Base-by-base conservation (phyloP, 2,797 vertebrate species). In the Anguilla anguilla region DNA sequence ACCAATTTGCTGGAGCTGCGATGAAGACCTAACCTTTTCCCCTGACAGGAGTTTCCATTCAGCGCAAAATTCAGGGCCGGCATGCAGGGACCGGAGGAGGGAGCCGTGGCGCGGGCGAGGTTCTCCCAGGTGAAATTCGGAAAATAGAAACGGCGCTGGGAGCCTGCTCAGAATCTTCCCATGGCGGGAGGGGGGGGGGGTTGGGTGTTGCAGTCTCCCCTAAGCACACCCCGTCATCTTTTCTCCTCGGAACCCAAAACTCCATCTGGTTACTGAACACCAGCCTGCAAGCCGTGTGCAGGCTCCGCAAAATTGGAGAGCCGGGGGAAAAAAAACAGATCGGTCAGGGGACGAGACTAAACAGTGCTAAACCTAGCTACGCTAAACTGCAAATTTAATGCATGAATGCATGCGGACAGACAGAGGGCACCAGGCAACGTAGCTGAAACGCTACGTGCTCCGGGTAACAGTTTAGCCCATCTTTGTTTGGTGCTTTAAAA, bases 241-340 rank as follows among this genome's bases (percentile, higher is more conserved):
- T 61, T 83, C 61, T 84, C 35, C 59, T 57, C 46, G 19, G 61
- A 64, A 51, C 59, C 10, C 55, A 83, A 22, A 85, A n/a, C 87
- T 85, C 87, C 67, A 85, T 77, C 83, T 85, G 83, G 51, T 85
- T 59, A 55, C 53, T 43, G 6, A 88, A 35, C 35, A 82, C 31
- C 64, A 85, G 83, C n/a, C 53, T 88, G 43, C 31, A 77, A 88
- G 77, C 69, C 43, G 87, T 59, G 84, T 61, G 83, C 87, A 77
- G 35, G 55, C 51, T 83, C 55, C 67, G 61, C 53, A 87, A 51
- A 87, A 84, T 87, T 72, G 72, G 22, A 25, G 82, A 57, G 49
- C 59, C 4, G n/a, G 64, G 4, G 51, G 6, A 7, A 1, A 31
- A 1, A 31, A 74, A 61, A 57, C 46, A 15, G 69, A 17, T 11